Evolutionary conservation across 2,888 invertebrate genomes (phyloP).

Genomic region (Limnephilus marmoratus): DNA sequence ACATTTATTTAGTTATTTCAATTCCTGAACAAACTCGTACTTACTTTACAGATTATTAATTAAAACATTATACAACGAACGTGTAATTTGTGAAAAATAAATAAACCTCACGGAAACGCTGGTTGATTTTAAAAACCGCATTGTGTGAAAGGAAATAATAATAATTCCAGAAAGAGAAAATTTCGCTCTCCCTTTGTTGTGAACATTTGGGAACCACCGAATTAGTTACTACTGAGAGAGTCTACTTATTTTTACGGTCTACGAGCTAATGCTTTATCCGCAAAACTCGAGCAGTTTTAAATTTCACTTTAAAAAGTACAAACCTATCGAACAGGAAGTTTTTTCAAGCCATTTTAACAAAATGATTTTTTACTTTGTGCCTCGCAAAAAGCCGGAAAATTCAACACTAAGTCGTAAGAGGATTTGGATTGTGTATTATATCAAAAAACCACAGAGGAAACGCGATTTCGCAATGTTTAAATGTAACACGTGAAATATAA

Average conservation of each 20-base stretch:
- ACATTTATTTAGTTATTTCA: too few species aligned
- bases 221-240: constrained; percentile 11
- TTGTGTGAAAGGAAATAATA: not conserved
- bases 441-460: constrained; percentile 8
- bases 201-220: not conserved
- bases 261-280: constrained; percentile 15
- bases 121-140: not conserved
- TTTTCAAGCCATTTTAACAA: not conserved
- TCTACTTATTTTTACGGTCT: constrained; percentile 22
- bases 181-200: not conserved
- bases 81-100: not conserved
- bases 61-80: not conserved
- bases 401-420: not conserved
- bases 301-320: not conserved
- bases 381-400: not conserved
- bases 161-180: not conserved
- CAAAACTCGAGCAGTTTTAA: constrained; percentile 7
- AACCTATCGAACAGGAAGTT: not conserved
- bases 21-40: too few species aligned
- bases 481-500: constrained; percentile 2
- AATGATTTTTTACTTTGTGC: not conserved
- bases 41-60: too few species aligned
- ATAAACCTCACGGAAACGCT: not conserved
- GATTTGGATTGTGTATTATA: not conserved
- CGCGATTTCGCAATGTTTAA: constrained; percentile 19